phyloP scores from a whole-genome alignment of 2,888 invertebrate species.

The Bombylius discolor region DNA sequence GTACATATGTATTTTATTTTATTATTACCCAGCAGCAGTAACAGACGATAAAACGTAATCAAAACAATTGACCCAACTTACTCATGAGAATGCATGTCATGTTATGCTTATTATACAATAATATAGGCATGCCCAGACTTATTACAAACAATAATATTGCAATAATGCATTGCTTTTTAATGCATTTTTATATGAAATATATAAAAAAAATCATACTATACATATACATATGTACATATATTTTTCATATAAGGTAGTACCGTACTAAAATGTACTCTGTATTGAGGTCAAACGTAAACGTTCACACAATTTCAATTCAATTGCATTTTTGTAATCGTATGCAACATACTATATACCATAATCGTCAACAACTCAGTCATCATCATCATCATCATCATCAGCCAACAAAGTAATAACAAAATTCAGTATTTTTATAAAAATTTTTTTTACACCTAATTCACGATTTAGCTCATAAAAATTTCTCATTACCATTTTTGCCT shows the following conservation, averaged over 20 bases:
- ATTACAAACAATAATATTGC: neutral
- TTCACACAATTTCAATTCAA: neutral
- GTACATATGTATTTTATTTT: neutral
- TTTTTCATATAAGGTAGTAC: no score
- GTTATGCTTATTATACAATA: neutral
- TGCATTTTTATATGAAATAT: no score
- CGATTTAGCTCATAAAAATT: neutral
- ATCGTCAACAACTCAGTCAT: no score
- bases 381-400: no score
- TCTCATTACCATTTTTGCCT: slow-evolving; percentile 5
- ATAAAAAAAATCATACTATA: no score
- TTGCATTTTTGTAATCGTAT: neutral
- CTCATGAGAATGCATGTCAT: neutral
- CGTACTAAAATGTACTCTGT: neutral
- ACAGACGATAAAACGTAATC: neutral
- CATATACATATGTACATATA: no score
- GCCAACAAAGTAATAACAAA: no score
- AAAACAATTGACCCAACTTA: neutral
- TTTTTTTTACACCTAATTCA: neutral
- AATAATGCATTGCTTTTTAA: neutral
- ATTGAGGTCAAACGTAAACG: neutral
- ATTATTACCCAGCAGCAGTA: no score
- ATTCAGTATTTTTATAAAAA: no score
- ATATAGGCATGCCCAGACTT: neutral
- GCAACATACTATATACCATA: neutral